Base-by-base conservation (phyloP, 2,797 vertebrate genomes). In the Cossypha niveicapilla region DNA sequence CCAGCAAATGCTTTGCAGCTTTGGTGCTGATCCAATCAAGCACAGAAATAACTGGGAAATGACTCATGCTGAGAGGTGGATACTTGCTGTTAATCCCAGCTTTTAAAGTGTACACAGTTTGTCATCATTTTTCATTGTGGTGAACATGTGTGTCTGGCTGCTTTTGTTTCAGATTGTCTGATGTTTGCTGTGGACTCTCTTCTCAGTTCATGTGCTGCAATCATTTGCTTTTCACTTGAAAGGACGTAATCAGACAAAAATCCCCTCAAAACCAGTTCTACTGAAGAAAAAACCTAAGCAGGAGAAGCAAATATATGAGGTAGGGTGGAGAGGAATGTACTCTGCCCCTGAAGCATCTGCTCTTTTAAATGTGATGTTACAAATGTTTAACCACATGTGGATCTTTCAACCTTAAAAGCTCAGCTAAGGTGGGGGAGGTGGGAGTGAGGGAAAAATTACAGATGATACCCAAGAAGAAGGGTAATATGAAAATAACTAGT, bases 111-210 rank as follows among this genome's bases (percentile, higher is more conserved):
- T 84, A 53, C 48, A 18, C 5, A 12, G 65, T 93, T 94, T 92
- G 90, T 95, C 90, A 94, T 93, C 44, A 24, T 92, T 94, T 95
- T 94, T 91, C 81, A 77, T 92, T 95, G 79, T 86, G 73, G 72
- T 34, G 68, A 83, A 45, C 30, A 8, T 21, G 22, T 51, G 27
- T 91, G 90, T 78, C 63, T 92, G 91, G 74, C 47, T 23, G 22
- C 45, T 79, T 92, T 82, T 82, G 71, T 90, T 95, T 88, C 81
- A 58, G 24, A 4, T 19, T 51, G 54, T 51, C 77, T 88, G 51
- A 63, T 90, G 71, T 96, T 96, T 96, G 85, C 73, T 50, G 18
- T 48, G 54, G 87, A 39, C 57, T 88, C 48, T 34, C 65, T 63
- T 90, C 84, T 53, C 82, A 90, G 75, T 34, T 82, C 72, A 32